Base-by-base conservation (phyloP, 2,888 invertebrate species). In the Lasioglossum zephyrum region DNA sequence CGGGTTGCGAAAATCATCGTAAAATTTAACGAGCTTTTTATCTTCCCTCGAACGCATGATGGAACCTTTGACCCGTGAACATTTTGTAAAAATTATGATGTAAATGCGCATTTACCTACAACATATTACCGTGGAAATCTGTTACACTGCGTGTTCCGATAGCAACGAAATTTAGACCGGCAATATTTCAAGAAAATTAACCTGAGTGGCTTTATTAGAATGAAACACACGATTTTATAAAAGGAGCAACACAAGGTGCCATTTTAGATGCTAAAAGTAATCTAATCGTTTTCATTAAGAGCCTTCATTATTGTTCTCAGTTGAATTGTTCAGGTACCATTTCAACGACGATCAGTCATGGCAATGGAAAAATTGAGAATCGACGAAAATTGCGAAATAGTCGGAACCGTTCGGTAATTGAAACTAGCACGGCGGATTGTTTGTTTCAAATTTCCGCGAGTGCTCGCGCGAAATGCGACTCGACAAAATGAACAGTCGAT, bases 341-440 rank as follows among this genome's bases (percentile, higher is more conserved):
- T 53, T 53, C 22, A 8, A 22, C 22, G 22, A 53, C 22, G 18
- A 49, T 49, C 22, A n/a, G n/a, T n/a, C n/a, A 11, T n/a, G n/a
- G 9, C 11, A n/a, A n/a, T n/a, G n/a, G 57, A 57, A 11, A 57
- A 57, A n/a, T 57, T 11, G 57, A n/a, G 57, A 57, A n/a, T n/a
- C 57, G 11, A 9, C 26, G 16, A 26, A 60, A 36, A 66, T 63
- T 6, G 63, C 31, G 26, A 31, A 36, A 26, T 16, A 13, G 4
- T 36, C 66, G 36, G 22, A 66, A 36, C 13, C 18, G 36, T 66
- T 60, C 70, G 75, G 63, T 18, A 73, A 81, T 77, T 26, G 18
- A 9, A 44, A 4, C 36, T 4, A 22, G 8, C 36, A 18, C 66
- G 36, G 18, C 3, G 18, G 36, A 66, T 36, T 66, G 66, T 66